Evolutionary conservation across 2,888 invertebrate species (phyloP).

Genomic region (Cerceris rybyensis): DNA sequence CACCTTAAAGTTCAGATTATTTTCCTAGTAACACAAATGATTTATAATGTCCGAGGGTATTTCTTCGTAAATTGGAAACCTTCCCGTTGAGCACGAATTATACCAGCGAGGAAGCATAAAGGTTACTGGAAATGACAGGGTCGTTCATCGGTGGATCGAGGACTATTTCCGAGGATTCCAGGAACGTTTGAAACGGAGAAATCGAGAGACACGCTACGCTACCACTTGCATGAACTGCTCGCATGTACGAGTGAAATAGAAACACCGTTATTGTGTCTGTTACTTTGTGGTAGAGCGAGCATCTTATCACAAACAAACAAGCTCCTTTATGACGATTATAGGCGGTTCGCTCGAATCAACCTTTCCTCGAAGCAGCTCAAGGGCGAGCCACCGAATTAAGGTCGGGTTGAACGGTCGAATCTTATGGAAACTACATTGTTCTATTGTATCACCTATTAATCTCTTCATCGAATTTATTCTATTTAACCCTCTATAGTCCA

Average conservation of each 20-base stretch:
- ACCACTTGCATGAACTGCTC: conserved; percentile 41
- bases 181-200: conserved; percentile 53
- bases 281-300: conserved; percentile 43
- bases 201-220: conserved; percentile 55
- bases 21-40: conserved; percentile 33
- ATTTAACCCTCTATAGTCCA: too few species aligned
- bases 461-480: too few species aligned
- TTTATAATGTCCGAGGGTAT: conserved; percentile 33
- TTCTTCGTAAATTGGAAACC: conserved; percentile 41
- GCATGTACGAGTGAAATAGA: not conserved
- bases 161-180: conserved; percentile 53
- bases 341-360: conserved; percentile 52
- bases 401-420: conserved; percentile 4
- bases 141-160: conserved; percentile 37
- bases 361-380: conserved; percentile 51
- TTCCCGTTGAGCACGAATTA: conserved; percentile 11
- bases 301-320: conserved; percentile 53
- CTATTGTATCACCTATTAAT: too few species aligned
- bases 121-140: too few species aligned
- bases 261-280: conserved; percentile 48
- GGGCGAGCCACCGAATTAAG: conserved; percentile 44
- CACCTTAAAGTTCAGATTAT: conserved; percentile 12
- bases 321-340: conserved; percentile 53
- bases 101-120: not conserved
- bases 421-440: too few species aligned